Percentiles rank a stretch among this genome's conserved stretches.
Evolutionary conservation across 2,797 vertebrate species (phyloP).

Genomic region (Amphiprion clarkii): DNA sequence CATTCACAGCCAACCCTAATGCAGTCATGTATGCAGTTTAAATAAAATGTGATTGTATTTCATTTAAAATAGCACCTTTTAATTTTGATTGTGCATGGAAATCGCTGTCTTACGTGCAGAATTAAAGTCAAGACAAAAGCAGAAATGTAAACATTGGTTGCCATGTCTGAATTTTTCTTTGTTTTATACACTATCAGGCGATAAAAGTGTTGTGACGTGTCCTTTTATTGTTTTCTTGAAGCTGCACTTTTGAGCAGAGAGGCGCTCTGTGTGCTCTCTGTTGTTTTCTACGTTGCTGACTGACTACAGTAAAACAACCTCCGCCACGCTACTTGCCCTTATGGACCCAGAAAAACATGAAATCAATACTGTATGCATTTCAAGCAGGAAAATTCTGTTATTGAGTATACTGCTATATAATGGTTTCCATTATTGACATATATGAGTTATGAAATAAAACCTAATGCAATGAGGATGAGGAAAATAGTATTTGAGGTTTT

Average conservation of each 20-base stretch:
- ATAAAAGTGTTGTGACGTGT: neutral
- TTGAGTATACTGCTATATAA: constrained; percentile 85
- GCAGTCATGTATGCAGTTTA: constrained; percentile 11
- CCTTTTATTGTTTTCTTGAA: constrained; percentile 6
- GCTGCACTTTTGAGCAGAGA: constrained; percentile 34
- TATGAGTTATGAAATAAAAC: constrained; percentile 87
- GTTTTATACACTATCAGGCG: neutral
- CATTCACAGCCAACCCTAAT: constrained; percentile 15
- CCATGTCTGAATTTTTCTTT: neutral
- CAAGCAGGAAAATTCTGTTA: constrained; percentile 85
- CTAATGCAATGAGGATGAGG: constrained; percentile 85
- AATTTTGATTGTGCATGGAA: neutral
- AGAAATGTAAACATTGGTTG: neutral
- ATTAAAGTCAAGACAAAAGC: neutral
- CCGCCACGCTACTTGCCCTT: constrained; percentile 81
- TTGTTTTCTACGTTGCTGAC: constrained; percentile 70
- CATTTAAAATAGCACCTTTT: neutral
- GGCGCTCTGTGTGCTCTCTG: constrained; percentile 37
- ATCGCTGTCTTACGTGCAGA: neutral
- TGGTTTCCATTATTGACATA: constrained; percentile 86
- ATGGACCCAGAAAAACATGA: constrained; percentile 88
- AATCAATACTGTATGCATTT: constrained; percentile 87
- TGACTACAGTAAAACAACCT: constrained; percentile 79
- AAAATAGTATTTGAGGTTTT: constrained; percentile 83
- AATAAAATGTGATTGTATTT: constrained; percentile 6